Base-by-base conservation (phyloP, 2,888 invertebrate species). In the Cheilosia soror region DNA sequence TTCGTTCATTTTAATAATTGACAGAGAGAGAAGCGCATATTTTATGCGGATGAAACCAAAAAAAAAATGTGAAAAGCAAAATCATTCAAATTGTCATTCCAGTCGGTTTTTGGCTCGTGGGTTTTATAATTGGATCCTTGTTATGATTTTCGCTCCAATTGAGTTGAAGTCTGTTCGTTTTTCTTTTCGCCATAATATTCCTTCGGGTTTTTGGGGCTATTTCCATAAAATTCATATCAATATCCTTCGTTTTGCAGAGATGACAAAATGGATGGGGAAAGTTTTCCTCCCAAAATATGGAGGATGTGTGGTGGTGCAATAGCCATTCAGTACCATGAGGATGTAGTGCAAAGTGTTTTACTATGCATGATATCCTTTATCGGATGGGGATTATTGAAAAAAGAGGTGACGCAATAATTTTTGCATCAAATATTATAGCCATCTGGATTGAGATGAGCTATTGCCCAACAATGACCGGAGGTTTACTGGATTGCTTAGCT, bases 141-240 rank as follows among this genome's bases (percentile, higher is more conserved):
- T 84, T 79, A 63, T 75, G 73, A 84, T 69, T 51, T 79, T 75
- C 75, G 69, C 58, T 84, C 58, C 58, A 69, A 79, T 60, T 79
- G 73, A 15, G 51, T 57, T 69, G 27, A 57, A 37, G 31, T 15
- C 31, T 47, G 42, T n/a, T 9, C 9, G 33, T 37, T 37, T 33
- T 37, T 33, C 9, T 33, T 9, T 33, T 0, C 9, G 9, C 9
- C 0, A 0, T 9, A 9, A 9, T 3, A 2, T 33, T 33, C 9
- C 53, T 77, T 25, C 5, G 4, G 27, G 27, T 13, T 49, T 42
- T 58, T 58, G 55, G 47, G 53, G 9, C 79, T 66, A 72, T 79
- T 66, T 72, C 68, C 72, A 80, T 80, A 55, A 80, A 66, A 72
- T 55, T 55, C 47, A 40, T 20, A 42, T 62, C 49, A 51, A 55